Base-by-base conservation (phyloP, 2,113 vertebrate species). In the Phodopus roborovskii region DNA sequence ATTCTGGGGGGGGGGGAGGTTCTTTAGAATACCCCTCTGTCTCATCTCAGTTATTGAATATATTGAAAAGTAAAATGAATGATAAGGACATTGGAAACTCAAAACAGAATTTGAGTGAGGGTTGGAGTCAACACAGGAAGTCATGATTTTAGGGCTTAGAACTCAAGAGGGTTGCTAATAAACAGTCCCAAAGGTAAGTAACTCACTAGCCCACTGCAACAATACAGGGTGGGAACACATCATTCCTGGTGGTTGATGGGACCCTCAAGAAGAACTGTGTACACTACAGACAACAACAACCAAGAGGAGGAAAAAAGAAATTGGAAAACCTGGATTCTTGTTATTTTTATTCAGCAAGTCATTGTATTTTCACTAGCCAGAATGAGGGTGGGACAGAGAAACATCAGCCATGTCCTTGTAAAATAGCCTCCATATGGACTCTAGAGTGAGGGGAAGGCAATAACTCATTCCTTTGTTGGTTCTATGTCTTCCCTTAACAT, bases 11-110 rank as follows among this genome's bases (percentile, higher is more conserved):
- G 3, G n/a, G n/a, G n/a, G n/a, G n/a, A 2, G 11, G 2, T 82
- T 66, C 86, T 88, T 36, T 48, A 94, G 45, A 94, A 26, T 7
- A 88, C 11, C 17, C 28, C 39, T n/a, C 36, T 81, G 53, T 2
- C 36, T 56, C 58, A 84, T 30, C 20, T 92, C 13, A 58, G 39
- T 88, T 96, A 24, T 75, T n/a, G 58, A 94, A 81, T 81, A 91
- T 81, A 75, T n/a, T 88, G 56, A 82, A 71, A 94, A 92, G 7
- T 28, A 74, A 93, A 94, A 64, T 50, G 9, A 84, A 84, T n/a
- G 85, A 71, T 88, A 26, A 75, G 20, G 10, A 53, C 9, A 28
- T 17, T 50, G 17, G 20, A 56, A 84, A 28, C 92, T 56, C 33
- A 92, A 96, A 95, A 71, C 28, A 81, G 45, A 7, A 66, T 36